A percentile compares a stretch with the other conserved stretches of the same genome.
These are phyloP conservation scores for Gephyroberyx darwinii DNA, from an alignment of 2,797 vertebrate species.

Conservation along the genomic window DNA sequence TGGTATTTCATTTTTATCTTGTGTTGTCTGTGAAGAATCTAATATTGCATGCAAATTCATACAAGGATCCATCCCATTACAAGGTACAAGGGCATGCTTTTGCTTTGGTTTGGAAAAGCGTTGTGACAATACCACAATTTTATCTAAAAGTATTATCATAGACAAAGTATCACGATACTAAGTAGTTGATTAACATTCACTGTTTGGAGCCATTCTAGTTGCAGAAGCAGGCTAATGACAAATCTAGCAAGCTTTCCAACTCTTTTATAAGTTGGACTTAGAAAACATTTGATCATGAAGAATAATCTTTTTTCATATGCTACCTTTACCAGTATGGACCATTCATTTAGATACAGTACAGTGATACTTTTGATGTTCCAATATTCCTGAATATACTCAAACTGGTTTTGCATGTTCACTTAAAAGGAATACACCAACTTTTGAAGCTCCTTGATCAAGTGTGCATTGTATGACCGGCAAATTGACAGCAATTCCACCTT, in stretches of 20 bases:
- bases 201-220: too few relatives aligned
- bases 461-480: too few relatives aligned
- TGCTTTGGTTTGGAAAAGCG: slow-evolving; percentile 33
- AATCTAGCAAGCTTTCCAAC: too few relatives aligned
- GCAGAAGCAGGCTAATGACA: too few relatives aligned
- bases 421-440: slow-evolving; percentile 28
- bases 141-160: not conserved
- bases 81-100: slow-evolving; percentile 80
- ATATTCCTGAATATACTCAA: not conserved
- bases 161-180: not conserved
- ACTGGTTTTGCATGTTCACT: slow-evolving; percentile 15
- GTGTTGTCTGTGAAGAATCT: slow-evolving; percentile 88
- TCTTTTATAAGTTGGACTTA: not conserved
- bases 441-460: not conserved
- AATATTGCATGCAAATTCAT: slow-evolving; percentile 87
- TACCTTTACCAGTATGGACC: too few relatives aligned
- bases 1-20: slow-evolving; percentile 38
- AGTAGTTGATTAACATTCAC: not conserved
- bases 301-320: too few relatives aligned
- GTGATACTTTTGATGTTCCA: too few relatives aligned
- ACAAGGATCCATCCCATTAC: slow-evolving; percentile 85
- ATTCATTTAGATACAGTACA: too few relatives aligned
- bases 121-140: not conserved
- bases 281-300: not conserved
- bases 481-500: too few relatives aligned